Conservation (phyloP, 2,888 invertebrate species). For the Leptura quadrifasciata region DNA sequence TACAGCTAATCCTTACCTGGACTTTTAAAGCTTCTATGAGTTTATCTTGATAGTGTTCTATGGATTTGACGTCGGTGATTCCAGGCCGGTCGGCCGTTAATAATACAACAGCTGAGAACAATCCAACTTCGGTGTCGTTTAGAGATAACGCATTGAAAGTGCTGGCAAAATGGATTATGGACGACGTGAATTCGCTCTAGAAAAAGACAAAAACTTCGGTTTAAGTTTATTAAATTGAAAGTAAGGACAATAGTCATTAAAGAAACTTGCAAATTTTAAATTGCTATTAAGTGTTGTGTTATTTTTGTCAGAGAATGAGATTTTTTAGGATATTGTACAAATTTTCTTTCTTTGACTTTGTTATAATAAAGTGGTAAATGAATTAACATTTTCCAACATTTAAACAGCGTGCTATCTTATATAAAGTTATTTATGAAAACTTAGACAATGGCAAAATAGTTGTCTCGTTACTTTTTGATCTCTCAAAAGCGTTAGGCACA, state of each 20-base stretch:
- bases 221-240: background rate
- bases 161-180: conserved; percentile 88
- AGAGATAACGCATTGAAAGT: conserved; percentile 84
- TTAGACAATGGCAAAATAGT: too few species aligned
- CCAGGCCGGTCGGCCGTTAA: conserved; percentile 88
- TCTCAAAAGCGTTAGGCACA: too few species aligned
- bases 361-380: too few species aligned
- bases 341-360: too few species aligned
- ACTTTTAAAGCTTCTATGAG: conserved; percentile 91
- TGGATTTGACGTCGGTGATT: conserved; percentile 86
- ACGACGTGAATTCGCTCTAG: conserved; percentile 88
- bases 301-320: too few species aligned
- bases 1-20: conserved; percentile 75
- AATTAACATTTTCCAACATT: too few species aligned
- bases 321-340: too few species aligned
- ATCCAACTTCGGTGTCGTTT: conserved; percentile 92
- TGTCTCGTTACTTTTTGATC: too few species aligned
- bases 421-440: too few species aligned
- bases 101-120: conserved; percentile 91
- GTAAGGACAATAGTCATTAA: background rate
- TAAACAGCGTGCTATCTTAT: too few species aligned
- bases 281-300: background rate
- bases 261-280: conserved; percentile 18
- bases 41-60: conserved; percentile 87
- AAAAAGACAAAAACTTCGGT: conserved; percentile 63